phyloP scores from a whole-genome alignment of 2,888 invertebrate genomes.

The Gortyna flavago region DNA sequence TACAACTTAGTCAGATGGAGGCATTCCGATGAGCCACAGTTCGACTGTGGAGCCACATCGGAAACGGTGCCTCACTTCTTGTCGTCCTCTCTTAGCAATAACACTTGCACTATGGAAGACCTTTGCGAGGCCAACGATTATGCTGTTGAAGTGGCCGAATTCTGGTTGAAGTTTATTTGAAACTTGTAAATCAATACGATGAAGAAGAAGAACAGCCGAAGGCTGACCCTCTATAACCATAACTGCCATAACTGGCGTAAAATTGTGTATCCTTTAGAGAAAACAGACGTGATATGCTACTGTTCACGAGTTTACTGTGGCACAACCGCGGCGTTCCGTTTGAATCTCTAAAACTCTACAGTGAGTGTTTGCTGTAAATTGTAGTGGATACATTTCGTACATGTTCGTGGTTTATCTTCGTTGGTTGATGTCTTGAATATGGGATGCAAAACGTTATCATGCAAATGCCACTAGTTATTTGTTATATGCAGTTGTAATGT shows the following conservation, averaged over 20 bases:
- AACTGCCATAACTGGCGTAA: not conserved
- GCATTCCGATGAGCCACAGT: not conserved
- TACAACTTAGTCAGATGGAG: not conserved
- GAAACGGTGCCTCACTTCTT: not conserved
- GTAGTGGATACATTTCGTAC: constrained; percentile 71
- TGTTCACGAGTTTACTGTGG: constrained; percentile 32
- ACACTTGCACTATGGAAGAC: not conserved
- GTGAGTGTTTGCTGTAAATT: constrained; percentile 76
- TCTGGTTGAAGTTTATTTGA: not conserved
- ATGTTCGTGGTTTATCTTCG: constrained; percentile 73
- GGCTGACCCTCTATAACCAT: not conserved
- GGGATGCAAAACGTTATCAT: constrained; percentile 68
- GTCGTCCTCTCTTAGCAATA: not conserved
- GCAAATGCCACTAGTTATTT: constrained; percentile 63
- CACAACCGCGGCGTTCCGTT: constrained; percentile 63
- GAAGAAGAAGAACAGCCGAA: not conserved
- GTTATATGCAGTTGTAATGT: constrained; percentile 45
- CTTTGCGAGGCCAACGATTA: not conserved
- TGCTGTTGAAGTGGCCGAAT: not conserved
- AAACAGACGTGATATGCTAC: not conserved
- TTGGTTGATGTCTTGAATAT: constrained; percentile 74
- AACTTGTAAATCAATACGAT: not conserved
- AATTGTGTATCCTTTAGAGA: not conserved
- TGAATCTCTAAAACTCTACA: constrained; percentile 71
- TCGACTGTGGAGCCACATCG: not conserved